Evolutionary conservation across 1,140 invertebrate genomes (phyloP), one percentile per base, ranked within the genome.

Genomic region (Aleiodes sp.): DNA sequence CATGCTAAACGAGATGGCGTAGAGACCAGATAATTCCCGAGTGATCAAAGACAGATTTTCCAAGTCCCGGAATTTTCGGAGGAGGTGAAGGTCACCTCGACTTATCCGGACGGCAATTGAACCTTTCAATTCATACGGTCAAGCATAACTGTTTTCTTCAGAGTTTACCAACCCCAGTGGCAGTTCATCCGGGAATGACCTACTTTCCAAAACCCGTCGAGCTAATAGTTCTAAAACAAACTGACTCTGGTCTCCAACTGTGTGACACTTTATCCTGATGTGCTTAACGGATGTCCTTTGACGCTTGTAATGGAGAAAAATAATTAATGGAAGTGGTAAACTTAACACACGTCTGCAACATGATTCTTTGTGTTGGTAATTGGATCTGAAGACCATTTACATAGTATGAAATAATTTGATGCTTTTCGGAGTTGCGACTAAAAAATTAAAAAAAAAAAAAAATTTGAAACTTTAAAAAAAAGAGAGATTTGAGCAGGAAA

Each of bases 211-310:
- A 52, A 52, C 46, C 16, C 46, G 46, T 52, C 46, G 26, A 16
- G 21, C 46, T 52, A 52, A 52, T 52, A 21, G 46, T 52, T 52
- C 46, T 52, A 52, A 52, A 52, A 52, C 46, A 52, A 52, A 52
- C 46, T 52, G n/a, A n/a, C n/a, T 21, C 12, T n/a, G 39, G 16
- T 52, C 19, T 52, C 46, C 46, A 52, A 52, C 46, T 52, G 46
- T 26, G 52, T 62, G 31, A 62, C 60, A 62, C 33, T 39, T 21
- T 21, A 21, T 62, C 60, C 60, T 9, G 60, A 10, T 21, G 33
- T 62, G 21, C 33, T 24, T 14, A 35, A 33, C 33, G 60, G 46
- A 52, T 52, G 46, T 52, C 46, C 46, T 52, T 52, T 52, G 46
- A 52, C 46, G 16, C 46, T 52, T 21, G 21, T 52, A 52, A 52